Base-by-base conservation (phyloP, 2,888 invertebrate genomes). In the Mystacides longicornis region DNA sequence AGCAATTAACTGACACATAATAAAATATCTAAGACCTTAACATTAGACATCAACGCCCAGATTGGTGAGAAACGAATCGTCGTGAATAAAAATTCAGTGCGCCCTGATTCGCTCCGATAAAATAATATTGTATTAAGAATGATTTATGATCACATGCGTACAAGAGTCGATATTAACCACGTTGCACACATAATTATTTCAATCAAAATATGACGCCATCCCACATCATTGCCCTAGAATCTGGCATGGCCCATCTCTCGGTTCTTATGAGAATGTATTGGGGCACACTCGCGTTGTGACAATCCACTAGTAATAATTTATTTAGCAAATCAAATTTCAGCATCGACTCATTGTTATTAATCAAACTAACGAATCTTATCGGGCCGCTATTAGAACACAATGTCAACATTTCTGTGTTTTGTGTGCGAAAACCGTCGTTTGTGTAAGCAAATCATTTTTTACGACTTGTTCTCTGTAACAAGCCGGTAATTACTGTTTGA, bases 231-330 rank as follows among this genome's bases (percentile, higher is more conserved):
- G 37, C 16, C 37, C 4, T 37, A 37, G 37, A 37, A 37, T 37
- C 37, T 37, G 27, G 5, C 27, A 7, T 11, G 11, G 11, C 27
- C 16, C 7, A 37, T n/a, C 7, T 37, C 23, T 16, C n/a, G 4
- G 48, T 48, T 48, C 48, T 48, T 48, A 48, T 48, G 48, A 48
- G 48, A 48, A 48, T 7, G n/a, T n/a, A n/a, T n/a, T n/a, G n/a
- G n/a, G n/a, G n/a, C n/a, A n/a, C n/a, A n/a, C n/a, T n/a, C n/a
- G n/a, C n/a, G 16, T 37, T 37, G 37, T 48, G 48, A 48, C 48
- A 48, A 48, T 48, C n/a, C n/a, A n/a, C n/a, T n/a, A n/a, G 48
- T 48, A 48, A 48, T 48, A 23, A 23, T 23, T 22, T 16, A 48
- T 48, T 48, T 48, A 3, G 48, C 23, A 48, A 48, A 48, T 22